Evolutionary conservation across 30 jellyfish, hydroid and myxozoan genomes (phyloP), one percentile per base, ranked within the genome.

Genomic region (Turritopsis dohrnii): DNA sequence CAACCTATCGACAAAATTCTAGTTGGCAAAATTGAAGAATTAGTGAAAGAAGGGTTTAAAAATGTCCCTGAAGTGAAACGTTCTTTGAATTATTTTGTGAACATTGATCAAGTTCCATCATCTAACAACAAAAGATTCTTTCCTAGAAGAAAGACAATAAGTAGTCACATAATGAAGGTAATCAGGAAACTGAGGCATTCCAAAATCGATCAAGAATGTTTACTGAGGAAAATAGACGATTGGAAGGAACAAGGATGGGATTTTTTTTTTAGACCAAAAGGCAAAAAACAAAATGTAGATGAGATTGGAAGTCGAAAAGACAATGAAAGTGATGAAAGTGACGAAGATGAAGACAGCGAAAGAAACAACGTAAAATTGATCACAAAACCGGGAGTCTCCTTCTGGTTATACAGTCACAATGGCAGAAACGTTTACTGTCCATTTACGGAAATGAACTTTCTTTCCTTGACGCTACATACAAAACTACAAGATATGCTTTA

Each of bases 401-500:
- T 22, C 74, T 86, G 65, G 90, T 86, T n/a, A 69, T 65, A 52
- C 90, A 85, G 41, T 22, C 83, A 23, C 69, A 28, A 23, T 53
- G 86, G 90, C 94, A 86, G 69, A 71, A 65, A 71, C 29, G 80
- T n/a, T 69, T 86, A 77, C 80, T 86, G 54, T 21, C 52, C 22
- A 73, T 79, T 13, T 86, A 86, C 74, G 94, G 94, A 65, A 80
- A 86, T 52, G 89, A 86, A 74, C 71, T 86, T n/a, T n/a, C 81
- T 3, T 72, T 80, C 66, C 80, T 86, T 0, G 93, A 85, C 65
- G 89, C 89, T 18, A 76, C 88, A 22, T 79, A 85, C 65, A 53
- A 73, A 29, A 76, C 93, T 8, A 85, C 93, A 76, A 52, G 84
- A 54, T 85, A 75, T 83, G 72, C 88, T 21, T 53, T 85, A 54